These are phyloP conservation scores for Tortrix viridana DNA, from an alignment of 2,888 invertebrate genomes.

Conservation along the genomic window DNA sequence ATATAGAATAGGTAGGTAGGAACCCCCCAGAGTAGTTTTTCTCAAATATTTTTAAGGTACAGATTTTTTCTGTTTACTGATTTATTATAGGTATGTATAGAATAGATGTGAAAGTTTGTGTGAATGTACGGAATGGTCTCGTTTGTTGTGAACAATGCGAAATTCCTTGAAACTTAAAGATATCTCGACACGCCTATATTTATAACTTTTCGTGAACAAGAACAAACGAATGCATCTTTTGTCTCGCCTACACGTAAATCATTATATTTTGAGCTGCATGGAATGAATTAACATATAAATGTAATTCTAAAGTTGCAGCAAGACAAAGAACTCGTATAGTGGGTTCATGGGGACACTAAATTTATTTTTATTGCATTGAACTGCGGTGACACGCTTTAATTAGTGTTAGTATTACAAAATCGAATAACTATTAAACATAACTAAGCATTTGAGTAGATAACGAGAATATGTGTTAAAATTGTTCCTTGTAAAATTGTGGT, in stretches of 20 bases:
- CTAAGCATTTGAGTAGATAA: neutral
- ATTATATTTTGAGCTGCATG: constrained; percentile 36
- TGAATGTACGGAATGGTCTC: no score
- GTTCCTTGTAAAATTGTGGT: no score
- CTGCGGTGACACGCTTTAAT: constrained; percentile 18
- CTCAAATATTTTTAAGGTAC: no score
- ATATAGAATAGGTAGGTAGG: no score
- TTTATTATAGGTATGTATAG: no score
- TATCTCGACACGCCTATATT: neutral
- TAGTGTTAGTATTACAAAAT: constrained; percentile 23
- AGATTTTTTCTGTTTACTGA: no score
- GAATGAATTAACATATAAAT: constrained; percentile 48
- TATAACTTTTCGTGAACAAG: constrained; percentile 10
- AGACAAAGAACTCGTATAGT: constrained; percentile 42
- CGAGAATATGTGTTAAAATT: no score
- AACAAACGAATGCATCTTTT: constrained; percentile 29
- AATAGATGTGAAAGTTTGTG: no score
- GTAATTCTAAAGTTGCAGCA: constrained; percentile 43
- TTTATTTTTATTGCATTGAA: constrained; percentile 44
- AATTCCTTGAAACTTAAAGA: neutral
- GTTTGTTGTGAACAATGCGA: neutral
- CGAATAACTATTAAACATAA: constrained; percentile 26
- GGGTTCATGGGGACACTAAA: constrained; percentile 46
- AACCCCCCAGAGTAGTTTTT: no score
- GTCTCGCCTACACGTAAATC: constrained; percentile 35